Conservation (phyloP, 1,140 invertebrate species). For the Vollenhovia emeryi region DNA sequence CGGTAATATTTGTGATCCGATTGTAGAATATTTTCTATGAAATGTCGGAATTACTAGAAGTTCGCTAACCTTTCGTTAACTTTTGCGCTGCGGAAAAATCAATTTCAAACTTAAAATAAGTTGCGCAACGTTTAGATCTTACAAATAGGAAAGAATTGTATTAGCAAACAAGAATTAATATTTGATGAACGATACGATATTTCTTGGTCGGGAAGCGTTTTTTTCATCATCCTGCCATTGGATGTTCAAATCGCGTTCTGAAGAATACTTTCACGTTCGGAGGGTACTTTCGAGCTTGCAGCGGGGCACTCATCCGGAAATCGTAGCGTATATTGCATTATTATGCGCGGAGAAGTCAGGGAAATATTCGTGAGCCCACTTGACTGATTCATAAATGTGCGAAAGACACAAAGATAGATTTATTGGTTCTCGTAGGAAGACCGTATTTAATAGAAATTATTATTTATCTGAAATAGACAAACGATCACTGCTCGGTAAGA, state of each 20-base stretch:
- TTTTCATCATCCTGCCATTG: conserved; percentile 4
- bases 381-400: conserved; percentile 3
- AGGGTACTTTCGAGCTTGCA: conserved; percentile 8
- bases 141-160: background rate
- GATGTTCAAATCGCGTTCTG: conserved; percentile 9
- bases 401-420: background rate
- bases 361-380: conserved; percentile 15
- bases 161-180: conserved; percentile 22
- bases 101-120: background rate
- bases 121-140: background rate
- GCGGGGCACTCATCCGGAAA: conserved; percentile 3
- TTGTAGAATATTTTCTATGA: background rate
- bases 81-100: background rate
- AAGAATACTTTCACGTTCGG: conserved; percentile 53
- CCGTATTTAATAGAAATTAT: background rate
- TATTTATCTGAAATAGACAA: background rate
- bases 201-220: conserved; percentile 26
- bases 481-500: background rate
- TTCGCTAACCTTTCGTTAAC: background rate
- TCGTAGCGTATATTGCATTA: conserved; percentile 27
- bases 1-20: background rate
- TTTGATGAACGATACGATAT: conserved; percentile 60
- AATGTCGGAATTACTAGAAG: background rate
- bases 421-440: background rate
- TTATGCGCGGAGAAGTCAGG: background rate